phyloP scores from a whole-genome alignment of 1,140 invertebrate species.

The Bombus huntii region DNA sequence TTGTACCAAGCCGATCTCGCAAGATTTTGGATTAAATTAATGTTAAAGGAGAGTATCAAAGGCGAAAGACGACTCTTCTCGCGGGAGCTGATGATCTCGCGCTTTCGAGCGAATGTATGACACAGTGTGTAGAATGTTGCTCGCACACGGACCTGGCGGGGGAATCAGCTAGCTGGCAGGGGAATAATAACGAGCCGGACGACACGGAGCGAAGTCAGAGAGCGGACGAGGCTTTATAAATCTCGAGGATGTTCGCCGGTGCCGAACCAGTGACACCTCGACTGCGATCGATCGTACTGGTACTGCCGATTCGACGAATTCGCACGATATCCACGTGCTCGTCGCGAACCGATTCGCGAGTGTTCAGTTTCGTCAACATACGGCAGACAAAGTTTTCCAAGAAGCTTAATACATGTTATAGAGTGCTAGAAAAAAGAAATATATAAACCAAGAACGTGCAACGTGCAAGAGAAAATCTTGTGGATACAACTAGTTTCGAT shows the following conservation, averaged over 20 bases:
- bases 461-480: neutral
- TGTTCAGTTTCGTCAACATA: neutral
- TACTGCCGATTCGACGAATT: neutral
- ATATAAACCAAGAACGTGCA: too few relatives aligned
- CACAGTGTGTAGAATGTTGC: slow-evolving; percentile 46
- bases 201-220: slow-evolving; percentile 64
- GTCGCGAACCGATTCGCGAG: neutral
- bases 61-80: neutral
- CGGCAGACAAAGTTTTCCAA: too few relatives aligned
- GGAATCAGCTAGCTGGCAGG: slow-evolving; percentile 62
- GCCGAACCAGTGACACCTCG: slow-evolving; percentile 76
- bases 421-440: neutral
- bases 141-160: slow-evolving; percentile 42
- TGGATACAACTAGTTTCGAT: neutral
- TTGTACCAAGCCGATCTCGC: too few relatives aligned
- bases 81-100: neutral
- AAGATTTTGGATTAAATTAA: neutral
- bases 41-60: neutral
- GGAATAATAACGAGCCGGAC: slow-evolving; percentile 67
- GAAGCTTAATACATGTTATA: neutral
- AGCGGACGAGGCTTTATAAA: slow-evolving; percentile 78
- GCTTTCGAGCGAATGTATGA: neutral
- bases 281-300: slow-evolving; percentile 55
- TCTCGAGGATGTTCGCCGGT: slow-evolving; percentile 77
- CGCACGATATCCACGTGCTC: slow-evolving; percentile 11